phyloP scores from a whole-genome alignment of 2,888 invertebrate species.

The Noctua janthina region DNA sequence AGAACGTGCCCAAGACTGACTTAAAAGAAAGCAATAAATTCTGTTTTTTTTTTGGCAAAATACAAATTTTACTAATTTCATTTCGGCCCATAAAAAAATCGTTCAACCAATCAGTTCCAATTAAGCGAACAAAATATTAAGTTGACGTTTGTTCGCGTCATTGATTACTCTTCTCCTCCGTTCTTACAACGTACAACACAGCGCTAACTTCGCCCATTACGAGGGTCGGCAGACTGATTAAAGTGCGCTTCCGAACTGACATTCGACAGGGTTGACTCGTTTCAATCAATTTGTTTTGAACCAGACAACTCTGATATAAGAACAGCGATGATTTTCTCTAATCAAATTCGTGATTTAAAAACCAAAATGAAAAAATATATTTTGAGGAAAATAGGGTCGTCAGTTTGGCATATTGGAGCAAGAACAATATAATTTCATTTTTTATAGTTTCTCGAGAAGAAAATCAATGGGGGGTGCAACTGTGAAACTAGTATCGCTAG shows the following conservation, averaged over 20 bases:
- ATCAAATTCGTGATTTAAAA: not conserved
- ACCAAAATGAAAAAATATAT: not conserved
- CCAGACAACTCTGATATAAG: too few relatives aligned
- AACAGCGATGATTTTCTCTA: not conserved
- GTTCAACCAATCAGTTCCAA: constrained; percentile 25
- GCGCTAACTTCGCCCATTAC: constrained; percentile 45
- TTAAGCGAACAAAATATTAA: constrained; percentile 34
- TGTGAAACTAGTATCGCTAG: not conserved
- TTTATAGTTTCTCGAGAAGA: not conserved
- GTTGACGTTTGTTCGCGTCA: constrained; percentile 24
- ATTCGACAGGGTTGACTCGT: constrained; percentile 1
- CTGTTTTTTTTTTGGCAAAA: not conserved
- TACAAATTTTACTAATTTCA: not conserved
- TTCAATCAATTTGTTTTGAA: constrained; percentile 1
- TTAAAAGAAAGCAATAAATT: not conserved
- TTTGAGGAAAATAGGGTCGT: not conserved
- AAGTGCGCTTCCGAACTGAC: constrained; percentile 56
- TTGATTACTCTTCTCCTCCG: constrained; percentile 21
- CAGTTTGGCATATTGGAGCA: not conserved
- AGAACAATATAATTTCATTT: not conserved
- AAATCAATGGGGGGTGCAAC: not conserved
- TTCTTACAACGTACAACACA: not conserved
- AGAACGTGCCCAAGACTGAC: not conserved
- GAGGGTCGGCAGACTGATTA: constrained; percentile 39
- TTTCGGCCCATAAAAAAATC: not conserved